Base-by-base conservation (phyloP, 2,797 vertebrate genomes). In the Falco cherrug region DNA sequence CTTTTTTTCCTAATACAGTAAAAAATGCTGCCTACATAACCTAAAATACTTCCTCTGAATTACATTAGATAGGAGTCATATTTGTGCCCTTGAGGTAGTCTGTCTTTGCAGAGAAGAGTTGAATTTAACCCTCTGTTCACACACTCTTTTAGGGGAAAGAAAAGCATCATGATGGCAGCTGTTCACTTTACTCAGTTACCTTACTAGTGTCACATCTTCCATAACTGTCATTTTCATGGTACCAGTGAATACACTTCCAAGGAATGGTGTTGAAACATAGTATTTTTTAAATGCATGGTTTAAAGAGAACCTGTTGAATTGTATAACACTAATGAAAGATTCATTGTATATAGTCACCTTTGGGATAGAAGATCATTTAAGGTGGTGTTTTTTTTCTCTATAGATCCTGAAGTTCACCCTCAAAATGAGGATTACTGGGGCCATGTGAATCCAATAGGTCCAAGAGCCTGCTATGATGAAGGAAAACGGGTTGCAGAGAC, bases 341-440 rank as follows among this genome's bases (percentile, higher is more conserved):
- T 90, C 1, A 4, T 61, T 35, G 17, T 50, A 21, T 37, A 4
- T 16, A 54, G 26, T 89, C 10, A 50, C 13, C 16, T 84, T 71
- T 84, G n/a, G 67, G n/a, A 48, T 16, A 63, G 3, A 56, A 69
- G 29, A 12, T 83, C 5, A 45, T 59, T 35, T 83, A 51, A 74
- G 13, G 7, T 25, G 13, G 7, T 28, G 16, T 2, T 56, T 68
- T 29, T 57, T 82, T 75, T 18, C 3, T 11, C 6, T 16, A 0
- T 25, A 99, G 99, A 99, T 98, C 99, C 99, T 87, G 99, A 99
- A 97, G 99, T 99, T 22, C 99, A 99, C 93, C 99, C 99, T 86
- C 99, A 99, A 83, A 99, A 98, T 91, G 99, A 99, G 97, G 99
- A 99, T 89, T 99, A 99, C 93, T 99, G 99, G 99, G 99, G 99